phyloP scores from a whole-genome alignment of 2,888 invertebrate species.

The Drosophila borealis region DNA sequence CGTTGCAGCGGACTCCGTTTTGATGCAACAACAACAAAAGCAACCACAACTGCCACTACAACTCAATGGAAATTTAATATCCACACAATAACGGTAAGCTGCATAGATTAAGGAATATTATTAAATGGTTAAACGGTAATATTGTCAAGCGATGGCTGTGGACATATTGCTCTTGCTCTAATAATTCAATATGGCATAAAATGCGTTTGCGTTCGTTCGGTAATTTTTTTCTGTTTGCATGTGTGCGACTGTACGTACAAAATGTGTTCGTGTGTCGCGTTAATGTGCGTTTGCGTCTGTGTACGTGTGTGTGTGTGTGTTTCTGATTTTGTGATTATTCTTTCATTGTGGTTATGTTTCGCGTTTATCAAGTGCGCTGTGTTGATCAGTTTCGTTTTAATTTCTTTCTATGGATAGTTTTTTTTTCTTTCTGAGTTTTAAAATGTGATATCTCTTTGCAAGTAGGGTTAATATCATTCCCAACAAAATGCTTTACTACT shows the following conservation, averaged over 20 bases:
- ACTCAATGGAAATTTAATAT: background rate
- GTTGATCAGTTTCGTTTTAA: background rate
- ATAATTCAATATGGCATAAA: background rate
- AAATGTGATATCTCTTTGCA: background rate
- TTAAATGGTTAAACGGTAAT: background rate
- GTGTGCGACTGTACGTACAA: background rate
- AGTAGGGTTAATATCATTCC: no score
- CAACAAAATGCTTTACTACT: no score
- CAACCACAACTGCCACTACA: background rate
- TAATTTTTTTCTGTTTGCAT: background rate
- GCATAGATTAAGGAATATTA: background rate
- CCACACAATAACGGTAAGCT: conserved; percentile 3
- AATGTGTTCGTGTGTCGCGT: background rate
- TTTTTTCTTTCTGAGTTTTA: background rate
- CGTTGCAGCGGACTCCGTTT: background rate
- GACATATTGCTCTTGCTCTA: background rate
- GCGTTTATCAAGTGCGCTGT: background rate
- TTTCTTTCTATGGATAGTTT: background rate
- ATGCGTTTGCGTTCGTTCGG: background rate
- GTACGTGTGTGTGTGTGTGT: background rate
- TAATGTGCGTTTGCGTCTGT: background rate
- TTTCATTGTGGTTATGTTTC: conserved; percentile 2
- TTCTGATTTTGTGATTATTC: background rate
- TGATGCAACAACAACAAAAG: background rate
- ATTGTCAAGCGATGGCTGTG: background rate